phyloP scores from a whole-genome alignment of 1,140 invertebrate species.

The Drosophila takahashii region DNA sequence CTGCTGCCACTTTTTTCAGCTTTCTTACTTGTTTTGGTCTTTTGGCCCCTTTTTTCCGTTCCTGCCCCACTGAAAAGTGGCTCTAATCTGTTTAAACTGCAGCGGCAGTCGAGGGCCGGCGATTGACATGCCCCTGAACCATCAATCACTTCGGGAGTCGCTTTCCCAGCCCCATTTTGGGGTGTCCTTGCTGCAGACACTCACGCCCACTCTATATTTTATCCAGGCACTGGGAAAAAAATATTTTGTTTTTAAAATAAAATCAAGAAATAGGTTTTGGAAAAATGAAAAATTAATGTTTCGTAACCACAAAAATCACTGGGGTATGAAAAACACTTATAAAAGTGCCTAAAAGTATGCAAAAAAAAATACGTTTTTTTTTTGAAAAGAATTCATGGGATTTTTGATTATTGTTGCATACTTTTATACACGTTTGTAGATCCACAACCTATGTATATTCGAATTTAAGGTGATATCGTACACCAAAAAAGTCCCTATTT shows the following conservation, averaged over 20 bases:
- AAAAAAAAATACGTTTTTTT: too few species aligned
- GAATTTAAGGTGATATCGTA: too few species aligned
- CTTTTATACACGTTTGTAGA: too few species aligned
- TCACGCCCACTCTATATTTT: conserved; percentile 13
- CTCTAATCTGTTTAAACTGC: conserved; percentile 83
- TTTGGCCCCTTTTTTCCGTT: conserved; percentile 3
- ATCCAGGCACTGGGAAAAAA: conserved; percentile 1
- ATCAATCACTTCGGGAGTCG: conserved; percentile 70
- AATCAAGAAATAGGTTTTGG: too few species aligned
- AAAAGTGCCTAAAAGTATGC: too few species aligned
- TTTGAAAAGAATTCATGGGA: too few species aligned
- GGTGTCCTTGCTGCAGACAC: conserved; percentile 56
- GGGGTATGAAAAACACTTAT: too few species aligned
- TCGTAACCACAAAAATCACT: too few species aligned
- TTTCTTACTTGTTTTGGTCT: conserved; percentile 19
- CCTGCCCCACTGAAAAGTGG: conserved; percentile 59
- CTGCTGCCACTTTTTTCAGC: conserved; percentile 26
- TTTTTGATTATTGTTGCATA: background rate
- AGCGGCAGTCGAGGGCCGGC: conserved; percentile 51
- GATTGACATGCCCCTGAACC: conserved; percentile 78
- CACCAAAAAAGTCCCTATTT: too few species aligned
- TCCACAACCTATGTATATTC: too few species aligned
- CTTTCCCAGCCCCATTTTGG: background rate
- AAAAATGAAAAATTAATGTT: background rate
- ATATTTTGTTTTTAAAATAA: too few species aligned